phyloP scores from a whole-genome alignment of 92 coral and sea anemone species.

The Bergia puertoricense region DNA sequence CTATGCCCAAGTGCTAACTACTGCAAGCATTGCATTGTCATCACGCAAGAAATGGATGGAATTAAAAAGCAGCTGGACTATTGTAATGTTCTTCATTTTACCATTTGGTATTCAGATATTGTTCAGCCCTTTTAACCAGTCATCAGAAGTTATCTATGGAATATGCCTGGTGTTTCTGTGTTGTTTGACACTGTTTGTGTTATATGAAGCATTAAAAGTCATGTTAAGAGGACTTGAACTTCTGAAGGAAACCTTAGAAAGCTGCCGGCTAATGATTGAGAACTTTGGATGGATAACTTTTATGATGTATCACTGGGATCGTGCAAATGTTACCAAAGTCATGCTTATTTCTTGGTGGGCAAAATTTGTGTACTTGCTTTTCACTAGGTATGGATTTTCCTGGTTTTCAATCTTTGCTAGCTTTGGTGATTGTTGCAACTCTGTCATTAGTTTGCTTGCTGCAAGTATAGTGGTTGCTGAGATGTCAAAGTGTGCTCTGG shows the following conservation, averaged over 20 bases:
- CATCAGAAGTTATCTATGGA: slow-evolving; percentile 56
- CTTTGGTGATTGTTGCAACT: slow-evolving; percentile 75
- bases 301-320: slow-evolving; percentile 67
- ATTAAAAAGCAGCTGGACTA: slow-evolving; percentile 59
- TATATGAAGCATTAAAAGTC: slow-evolving; percentile 61
- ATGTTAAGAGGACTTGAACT: slow-evolving; percentile 48
- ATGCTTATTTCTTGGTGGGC: slow-evolving; percentile 76
- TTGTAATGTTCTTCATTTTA: slow-evolving; percentile 57
- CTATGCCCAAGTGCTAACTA: slow-evolving; percentile 73
- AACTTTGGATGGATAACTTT: slow-evolving; percentile 80
- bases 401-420: slow-evolving; percentile 58
- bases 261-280: slow-evolving; percentile 50
- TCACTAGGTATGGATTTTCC: slow-evolving; percentile 35
- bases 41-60: slow-evolving; percentile 74
- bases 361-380: slow-evolving; percentile 52
- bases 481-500: slow-evolving; percentile 61
- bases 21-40: slow-evolving; percentile 70
- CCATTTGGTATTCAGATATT: slow-evolving; percentile 71
- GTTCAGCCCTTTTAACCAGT: slow-evolving; percentile 56
- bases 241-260: slow-evolving; percentile 53
- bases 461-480: slow-evolving; percentile 77
- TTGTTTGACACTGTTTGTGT: slow-evolving; percentile 48
- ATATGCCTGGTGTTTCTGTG: slow-evolving; percentile 56
- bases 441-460: slow-evolving; percentile 67
- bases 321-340: slow-evolving; percentile 66